These are phyloP conservation scores for Siderastrea siderea DNA, from an alignment of 92 coral and sea anemone species.

Conservation along the genomic window DNA sequence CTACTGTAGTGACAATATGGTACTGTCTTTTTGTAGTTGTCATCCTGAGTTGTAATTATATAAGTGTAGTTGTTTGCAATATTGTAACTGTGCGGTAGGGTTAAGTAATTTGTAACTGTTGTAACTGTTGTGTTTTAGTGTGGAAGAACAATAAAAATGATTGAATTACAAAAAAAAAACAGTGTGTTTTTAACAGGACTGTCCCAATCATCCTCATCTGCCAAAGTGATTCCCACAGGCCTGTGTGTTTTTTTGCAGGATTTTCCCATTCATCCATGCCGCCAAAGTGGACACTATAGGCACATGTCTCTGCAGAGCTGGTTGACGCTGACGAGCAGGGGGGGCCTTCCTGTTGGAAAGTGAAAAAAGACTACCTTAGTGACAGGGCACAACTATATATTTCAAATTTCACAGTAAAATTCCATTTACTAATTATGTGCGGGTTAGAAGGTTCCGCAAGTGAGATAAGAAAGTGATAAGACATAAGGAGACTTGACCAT, in stretches of 20 bases:
- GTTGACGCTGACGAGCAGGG: slow-evolving; percentile 1
- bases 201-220: no score
- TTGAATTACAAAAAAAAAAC: no score
- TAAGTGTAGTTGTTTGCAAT: no score
- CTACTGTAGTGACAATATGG: no score
- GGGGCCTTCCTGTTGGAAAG: slow-evolving; percentile 11
- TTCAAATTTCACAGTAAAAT: neutral
- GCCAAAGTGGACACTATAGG: neutral
- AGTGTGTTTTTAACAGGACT: neutral
- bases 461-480: neutral
- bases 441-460: neutral
- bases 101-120: no score
- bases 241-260: neutral
- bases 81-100: no score
- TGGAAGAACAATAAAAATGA: no score
- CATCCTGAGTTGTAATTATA: no score
- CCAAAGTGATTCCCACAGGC: neutral
- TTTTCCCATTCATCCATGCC: neutral
- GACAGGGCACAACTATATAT: neutral
- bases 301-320: slow-evolving; percentile 8
- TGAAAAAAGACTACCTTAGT: neutral
- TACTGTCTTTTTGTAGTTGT: no score
- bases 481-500: neutral
- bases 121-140: no score
- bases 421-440: neutral